Conservation (phyloP, 2,888 invertebrate genomes). For the Parelbella ahira region DNA sequence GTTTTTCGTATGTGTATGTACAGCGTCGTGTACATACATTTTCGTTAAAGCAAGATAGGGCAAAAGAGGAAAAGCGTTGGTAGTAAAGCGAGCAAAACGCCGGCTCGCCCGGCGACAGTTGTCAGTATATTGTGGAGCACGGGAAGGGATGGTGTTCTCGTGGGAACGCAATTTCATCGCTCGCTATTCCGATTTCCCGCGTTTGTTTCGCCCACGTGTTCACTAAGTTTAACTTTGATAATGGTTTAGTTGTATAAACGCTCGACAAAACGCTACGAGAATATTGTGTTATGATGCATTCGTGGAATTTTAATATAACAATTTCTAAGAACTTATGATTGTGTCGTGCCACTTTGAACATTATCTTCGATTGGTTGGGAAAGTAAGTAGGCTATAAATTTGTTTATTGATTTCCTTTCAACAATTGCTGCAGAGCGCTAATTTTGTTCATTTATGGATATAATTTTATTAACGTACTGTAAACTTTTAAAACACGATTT, state of each 20-base stretch:
- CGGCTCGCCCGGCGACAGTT: slow-evolving; percentile 58
- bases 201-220: slow-evolving; percentile 56
- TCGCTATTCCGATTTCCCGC: slow-evolving; percentile 65
- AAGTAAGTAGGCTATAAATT: slow-evolving; percentile 51
- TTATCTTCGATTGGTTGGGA: slow-evolving; percentile 53
- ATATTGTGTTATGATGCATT: slow-evolving; percentile 42
- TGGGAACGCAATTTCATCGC: slow-evolving; percentile 47
- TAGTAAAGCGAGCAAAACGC: slow-evolving; percentile 64
- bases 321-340: slow-evolving; percentile 55
- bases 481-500: too few relatives aligned
- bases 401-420: too few relatives aligned
- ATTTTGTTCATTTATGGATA: too few relatives aligned
- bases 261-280: slow-evolving; percentile 33
- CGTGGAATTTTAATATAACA: slow-evolving; percentile 41
- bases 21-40: slow-evolving; percentile 51
- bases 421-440: too few relatives aligned
- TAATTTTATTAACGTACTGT: too few relatives aligned
- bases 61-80: slow-evolving; percentile 69
- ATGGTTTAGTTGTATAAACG: slow-evolving; percentile 38
- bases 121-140: slow-evolving; percentile 64
- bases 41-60: slow-evolving; percentile 69
- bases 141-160: slow-evolving; percentile 65
- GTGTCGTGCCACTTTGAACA: slow-evolving; percentile 53
- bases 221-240: slow-evolving; percentile 33
- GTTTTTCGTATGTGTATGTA: slow-evolving; percentile 58